Conservation (phyloP, 2,888 invertebrate genomes). For the Machimus atricapillus region DNA sequence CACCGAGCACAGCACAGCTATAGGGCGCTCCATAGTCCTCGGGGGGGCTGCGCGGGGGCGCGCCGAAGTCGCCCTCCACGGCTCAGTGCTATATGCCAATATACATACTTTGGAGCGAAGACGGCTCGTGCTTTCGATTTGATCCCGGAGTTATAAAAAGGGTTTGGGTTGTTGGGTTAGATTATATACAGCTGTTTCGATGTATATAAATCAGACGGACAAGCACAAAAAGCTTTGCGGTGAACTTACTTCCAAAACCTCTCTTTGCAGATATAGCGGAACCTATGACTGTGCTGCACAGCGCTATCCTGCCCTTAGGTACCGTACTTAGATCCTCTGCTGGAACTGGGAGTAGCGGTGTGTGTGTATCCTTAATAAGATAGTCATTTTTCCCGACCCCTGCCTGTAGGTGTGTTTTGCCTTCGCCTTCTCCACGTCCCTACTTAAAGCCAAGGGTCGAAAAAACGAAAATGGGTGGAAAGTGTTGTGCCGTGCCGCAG, state of each 20-base stretch:
- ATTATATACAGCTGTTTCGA: constrained; percentile 47
- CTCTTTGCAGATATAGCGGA: constrained; percentile 40
- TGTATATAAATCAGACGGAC: constrained; percentile 51
- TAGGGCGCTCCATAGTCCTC: constrained; percentile 25
- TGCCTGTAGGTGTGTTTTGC: constrained; percentile 35
- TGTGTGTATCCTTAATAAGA: constrained; percentile 30
- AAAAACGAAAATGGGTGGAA: constrained; percentile 27
- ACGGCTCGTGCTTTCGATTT: constrained; percentile 51
- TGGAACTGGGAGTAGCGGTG: background rate
- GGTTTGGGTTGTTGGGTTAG: constrained; percentile 49
- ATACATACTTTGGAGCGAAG: constrained; percentile 48
- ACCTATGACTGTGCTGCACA: constrained; percentile 5
- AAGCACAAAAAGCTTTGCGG: constrained; percentile 51
- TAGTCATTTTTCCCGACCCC: constrained; percentile 36
- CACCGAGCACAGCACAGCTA: constrained; percentile 8
- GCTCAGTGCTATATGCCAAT: constrained; percentile 25
- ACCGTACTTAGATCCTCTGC: constrained; percentile 38
- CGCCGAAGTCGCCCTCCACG: constrained; percentile 19
- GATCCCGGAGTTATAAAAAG: constrained; percentile 48
- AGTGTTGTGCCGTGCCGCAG: constrained; percentile 35
- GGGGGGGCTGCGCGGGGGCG: constrained; percentile 1
- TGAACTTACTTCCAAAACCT: constrained; percentile 51
- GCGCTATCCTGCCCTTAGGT: constrained; percentile 36
- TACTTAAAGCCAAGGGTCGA: constrained; percentile 38
- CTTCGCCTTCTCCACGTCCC: constrained; percentile 21